Evolutionary conservation across 2,888 invertebrate species (phyloP), one percentile per base, ranked within the genome.

Genomic region (Hoplodrina ambigua): DNA sequence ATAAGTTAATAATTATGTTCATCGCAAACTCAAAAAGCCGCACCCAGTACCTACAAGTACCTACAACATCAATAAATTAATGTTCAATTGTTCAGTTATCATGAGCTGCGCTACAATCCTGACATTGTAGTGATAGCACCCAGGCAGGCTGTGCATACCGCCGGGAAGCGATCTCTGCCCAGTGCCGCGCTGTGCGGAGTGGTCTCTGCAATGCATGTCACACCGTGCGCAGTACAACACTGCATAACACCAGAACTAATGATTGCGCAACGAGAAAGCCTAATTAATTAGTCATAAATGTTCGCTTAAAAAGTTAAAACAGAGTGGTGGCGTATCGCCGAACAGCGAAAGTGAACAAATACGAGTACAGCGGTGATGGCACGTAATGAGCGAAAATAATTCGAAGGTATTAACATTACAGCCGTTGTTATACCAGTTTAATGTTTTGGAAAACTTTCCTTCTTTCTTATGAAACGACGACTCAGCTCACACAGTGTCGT

Each of bases 251-350:
- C 58, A 65, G 68, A 66, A 68, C 57, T 54, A 59, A 66, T 71
- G 49, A 75, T 84, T 85, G 61, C 77, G 70, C 67, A 85, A 84
- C 65, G 78, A 83, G 85, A 83, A 82, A 82, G 75, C 71, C 78
- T 85, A 67, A 85, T 83, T 85, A 85, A 83, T 85, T 85, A 85
- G 80, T 79, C 82, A 80, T 80, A 67, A 46, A 46, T 83, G 57
- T 67, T 61, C 74, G 55, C 62, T 77, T 74, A 74, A 79, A 80
- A 77, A 74, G 60, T 82, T 75, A 63, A 74, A 71, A 44, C 69
- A 56, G 61, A 53, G 50, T 69, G 64, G 68, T 66, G 69, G 65
- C 70, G 81, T 67, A 81, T 73, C 79, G 74, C 73, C 69, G 71
- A 78, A 62, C 81, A 78, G 84, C 77, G 84, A 84, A 85, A 84